Conservation (phyloP, 2,797 vertebrate genomes). For the Danio choprae region DNA sequence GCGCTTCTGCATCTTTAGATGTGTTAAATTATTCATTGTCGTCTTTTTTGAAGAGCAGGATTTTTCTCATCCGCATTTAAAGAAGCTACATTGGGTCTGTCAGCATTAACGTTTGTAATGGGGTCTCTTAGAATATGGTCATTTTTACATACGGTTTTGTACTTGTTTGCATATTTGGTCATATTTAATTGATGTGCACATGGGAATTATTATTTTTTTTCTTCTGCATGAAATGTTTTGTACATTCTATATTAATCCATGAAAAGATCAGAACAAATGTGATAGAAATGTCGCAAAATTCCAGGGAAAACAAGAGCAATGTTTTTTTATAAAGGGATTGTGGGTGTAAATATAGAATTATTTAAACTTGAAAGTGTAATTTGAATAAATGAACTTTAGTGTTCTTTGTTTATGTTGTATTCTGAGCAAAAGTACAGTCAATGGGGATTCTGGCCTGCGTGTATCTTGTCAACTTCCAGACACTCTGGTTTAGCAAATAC, state of each 20-base stretch:
- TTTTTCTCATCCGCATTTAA: not conserved
- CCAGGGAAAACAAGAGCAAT: constrained; percentile 11
- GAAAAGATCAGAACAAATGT: constrained; percentile 8
- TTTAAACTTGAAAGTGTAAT: constrained; percentile 58
- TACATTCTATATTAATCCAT: constrained; percentile 25
- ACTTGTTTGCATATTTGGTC: not conserved
- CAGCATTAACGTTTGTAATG: constrained; percentile 4
- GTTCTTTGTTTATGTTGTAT: constrained; percentile 58
- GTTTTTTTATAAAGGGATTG: constrained; percentile 29
- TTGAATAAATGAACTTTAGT: constrained; percentile 67
- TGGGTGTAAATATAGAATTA: constrained; percentile 31
- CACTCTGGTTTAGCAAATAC: not conserved
- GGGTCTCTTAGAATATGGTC: not conserved
- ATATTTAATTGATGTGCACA: constrained; percentile 14
- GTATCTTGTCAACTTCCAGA: constrained; percentile 45
- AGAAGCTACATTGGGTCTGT: not conserved
- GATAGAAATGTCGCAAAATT: not conserved
- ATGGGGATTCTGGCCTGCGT: constrained; percentile 42
- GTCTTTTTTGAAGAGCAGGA: not conserved
- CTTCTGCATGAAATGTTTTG: constrained; percentile 31
- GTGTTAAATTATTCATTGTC: constrained; percentile 11
- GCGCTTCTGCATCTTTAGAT: too few relatives aligned
- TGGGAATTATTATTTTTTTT: too few relatives aligned
- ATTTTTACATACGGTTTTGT: constrained; percentile 23
- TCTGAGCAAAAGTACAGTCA: constrained; percentile 55